These are phyloP conservation scores for Myotis davidii DNA, from an alignment of 2,113 vertebrate species.

Conservation along the genomic window DNA sequence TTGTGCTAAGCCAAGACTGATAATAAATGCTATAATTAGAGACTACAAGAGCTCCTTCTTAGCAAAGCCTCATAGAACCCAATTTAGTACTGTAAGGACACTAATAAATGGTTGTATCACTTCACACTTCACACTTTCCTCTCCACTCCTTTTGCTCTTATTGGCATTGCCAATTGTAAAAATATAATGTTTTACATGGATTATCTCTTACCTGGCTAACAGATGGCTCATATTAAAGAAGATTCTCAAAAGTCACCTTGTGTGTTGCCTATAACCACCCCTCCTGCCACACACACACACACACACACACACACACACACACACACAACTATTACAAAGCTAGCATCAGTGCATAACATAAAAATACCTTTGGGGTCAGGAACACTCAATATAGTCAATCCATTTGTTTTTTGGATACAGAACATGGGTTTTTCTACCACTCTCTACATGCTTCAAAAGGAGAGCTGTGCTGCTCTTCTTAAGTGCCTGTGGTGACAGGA, in stretches of 20 bases:
- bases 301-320: background rate
- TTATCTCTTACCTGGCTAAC: background rate
- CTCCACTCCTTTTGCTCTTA: background rate
- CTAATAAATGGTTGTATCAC: background rate
- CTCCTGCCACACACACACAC: fast-evolving
- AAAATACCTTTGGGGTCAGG: background rate
- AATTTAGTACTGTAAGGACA: background rate
- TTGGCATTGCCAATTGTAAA: background rate
- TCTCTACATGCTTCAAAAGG: background rate
- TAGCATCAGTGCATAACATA: background rate
- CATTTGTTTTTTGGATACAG: background rate
- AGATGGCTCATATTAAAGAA: background rate
- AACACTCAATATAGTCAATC: background rate
- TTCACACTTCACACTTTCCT: background rate
- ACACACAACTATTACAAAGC: background rate
- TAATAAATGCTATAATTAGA: background rate
- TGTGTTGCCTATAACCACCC: background rate
- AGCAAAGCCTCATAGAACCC: background rate
- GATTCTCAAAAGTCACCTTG: background rate
- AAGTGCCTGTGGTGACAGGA: background rate
- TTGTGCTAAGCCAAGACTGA: background rate
- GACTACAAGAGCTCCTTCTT: background rate
- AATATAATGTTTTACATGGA: background rate
- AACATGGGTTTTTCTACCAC: background rate
- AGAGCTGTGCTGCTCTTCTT: background rate